These are phyloP conservation scores for Watsonalla cultraria DNA, from an alignment of 2,888 invertebrate species.

Conservation along the genomic window DNA sequence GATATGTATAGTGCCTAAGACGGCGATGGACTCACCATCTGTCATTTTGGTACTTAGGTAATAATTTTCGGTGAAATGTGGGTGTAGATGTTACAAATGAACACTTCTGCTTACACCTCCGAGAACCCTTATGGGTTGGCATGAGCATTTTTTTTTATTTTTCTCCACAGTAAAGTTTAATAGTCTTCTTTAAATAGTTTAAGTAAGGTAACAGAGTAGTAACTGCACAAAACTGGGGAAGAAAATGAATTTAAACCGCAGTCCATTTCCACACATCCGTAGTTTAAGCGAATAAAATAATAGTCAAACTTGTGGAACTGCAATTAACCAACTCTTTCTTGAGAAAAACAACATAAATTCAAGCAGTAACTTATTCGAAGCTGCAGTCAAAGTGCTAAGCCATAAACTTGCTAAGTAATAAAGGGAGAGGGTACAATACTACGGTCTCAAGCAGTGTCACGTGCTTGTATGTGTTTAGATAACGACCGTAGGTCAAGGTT, in stretches of 20 bases:
- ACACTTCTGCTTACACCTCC: no score
- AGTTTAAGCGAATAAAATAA: background rate
- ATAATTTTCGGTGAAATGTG: no score
- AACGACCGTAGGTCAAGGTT: constrained; percentile 15
- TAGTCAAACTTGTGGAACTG: background rate
- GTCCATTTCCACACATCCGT: background rate
- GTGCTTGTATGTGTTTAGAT: constrained; percentile 9
- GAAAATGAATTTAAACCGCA: background rate
- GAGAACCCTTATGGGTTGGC: no score
- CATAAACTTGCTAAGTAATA: background rate
- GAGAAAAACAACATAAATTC: constrained; percentile 1
- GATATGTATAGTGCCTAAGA: no score
- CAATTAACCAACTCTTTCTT: background rate
- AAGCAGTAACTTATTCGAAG: background rate
- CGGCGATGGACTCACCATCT: no score
- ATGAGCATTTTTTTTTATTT: no score
- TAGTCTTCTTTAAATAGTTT: no score
- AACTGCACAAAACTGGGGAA: background rate
- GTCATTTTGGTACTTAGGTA: no score
- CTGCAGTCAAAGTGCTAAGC: background rate
- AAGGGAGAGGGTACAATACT: background rate
- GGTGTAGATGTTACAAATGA: no score
- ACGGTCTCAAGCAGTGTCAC: background rate
- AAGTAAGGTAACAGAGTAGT: no score
- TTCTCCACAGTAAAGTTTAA: no score